Evolutionary conservation across 1,140 invertebrate species (phyloP).

Genomic region (Thalassaphorura encarpata): DNA sequence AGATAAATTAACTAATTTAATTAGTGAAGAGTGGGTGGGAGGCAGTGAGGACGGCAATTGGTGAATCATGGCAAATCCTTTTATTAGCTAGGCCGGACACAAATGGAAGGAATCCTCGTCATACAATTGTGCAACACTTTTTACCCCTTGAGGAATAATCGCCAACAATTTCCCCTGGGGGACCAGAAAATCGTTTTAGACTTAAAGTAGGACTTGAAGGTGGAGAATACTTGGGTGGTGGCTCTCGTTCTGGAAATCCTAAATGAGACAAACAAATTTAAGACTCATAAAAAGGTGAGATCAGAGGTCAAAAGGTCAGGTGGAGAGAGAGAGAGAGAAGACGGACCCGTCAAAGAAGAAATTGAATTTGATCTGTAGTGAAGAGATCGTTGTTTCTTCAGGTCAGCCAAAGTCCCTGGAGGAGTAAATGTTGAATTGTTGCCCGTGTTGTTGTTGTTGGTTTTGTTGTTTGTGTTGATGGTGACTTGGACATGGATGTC

Average conservation of each 20-base stretch:
- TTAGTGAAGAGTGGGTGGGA: too few relatives aligned
- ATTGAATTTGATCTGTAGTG: slow-evolving; percentile 24
- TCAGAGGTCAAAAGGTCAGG: neutral
- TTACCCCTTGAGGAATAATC: slow-evolving; percentile 26
- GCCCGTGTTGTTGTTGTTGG: neutral
- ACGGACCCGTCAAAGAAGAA: slow-evolving; percentile 3
- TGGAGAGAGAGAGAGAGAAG: slow-evolving; percentile 16
- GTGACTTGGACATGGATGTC: slow-evolving; percentile 37
- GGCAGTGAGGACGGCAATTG: too few relatives aligned
- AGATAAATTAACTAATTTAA: too few relatives aligned
- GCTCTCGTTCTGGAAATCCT: neutral
- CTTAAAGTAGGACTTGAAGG: slow-evolving; percentile 34
- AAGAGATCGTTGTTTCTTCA: slow-evolving; percentile 40
- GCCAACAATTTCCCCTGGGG: slow-evolving; percentile 35
- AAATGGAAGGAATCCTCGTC: too few relatives aligned
- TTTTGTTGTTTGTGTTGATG: slow-evolving; percentile 33
- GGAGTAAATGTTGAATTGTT: slow-evolving; percentile 18
- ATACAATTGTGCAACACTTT: slow-evolving; percentile 30
- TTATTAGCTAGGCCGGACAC: too few relatives aligned
- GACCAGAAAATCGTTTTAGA: slow-evolving; percentile 33
- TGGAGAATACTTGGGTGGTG: slow-evolving; percentile 26
- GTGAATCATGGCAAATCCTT: too few relatives aligned
- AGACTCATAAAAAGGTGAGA: neutral
- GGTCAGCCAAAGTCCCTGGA: slow-evolving; percentile 39
- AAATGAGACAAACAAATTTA: neutral